Evolutionary conservation across 2,888 invertebrate species (phyloP), one percentile per base, ranked within the genome.

Genomic region (Darwinula stevensoni): DNA sequence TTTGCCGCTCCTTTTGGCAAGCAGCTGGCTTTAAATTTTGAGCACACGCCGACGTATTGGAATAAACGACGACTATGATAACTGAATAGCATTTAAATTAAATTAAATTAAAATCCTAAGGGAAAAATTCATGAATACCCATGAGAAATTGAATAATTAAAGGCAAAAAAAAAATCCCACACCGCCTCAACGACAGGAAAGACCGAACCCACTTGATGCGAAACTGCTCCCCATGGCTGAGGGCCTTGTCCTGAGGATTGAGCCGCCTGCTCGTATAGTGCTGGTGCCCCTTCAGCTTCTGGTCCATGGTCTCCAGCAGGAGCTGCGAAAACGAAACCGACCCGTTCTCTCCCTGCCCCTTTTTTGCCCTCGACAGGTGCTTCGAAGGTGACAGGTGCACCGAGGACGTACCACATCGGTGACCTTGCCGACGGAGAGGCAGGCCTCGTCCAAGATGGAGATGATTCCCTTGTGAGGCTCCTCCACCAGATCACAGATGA

Each of bases 371-470:
- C n/a, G n/a, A n/a, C n/a, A n/a, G n/a, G n/a, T n/a, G n/a, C n/a
- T n/a, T n/a, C n/a, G n/a, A n/a, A n/a, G n/a, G n/a, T n/a, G n/a
- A n/a, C n/a, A n/a, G n/a, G n/a, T n/a, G n/a, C n/a, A 18, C 22
- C 6, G 26, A 3, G 27, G 9, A 29, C 40, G 31, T 37, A 55
- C 53, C 46, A 49, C 48, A 45, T 70, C 68, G 2, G 63, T 74
- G 12, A 82, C 72, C 57, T 76, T 80, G 36, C 91, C 91, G 15
- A 91, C 88, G 43, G 73, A 86, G 30, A 88, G 64, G 44, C 88
- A 91, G 4, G 91, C 91, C 53, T 94, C 94, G 48, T 97, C 94
- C 64, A 94, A 68, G 41, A 91, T 78, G 35, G 91, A 71, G 35
- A 69, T 53, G 37, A 82, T 65, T 36, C 91, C 94, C 50, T 72